Percentiles rank a stretch among this genome's conserved stretches.
These are phyloP conservation scores for Papilio xuthus DNA, from an alignment of 1,140 invertebrate species.

Conservation along the genomic window DNA sequence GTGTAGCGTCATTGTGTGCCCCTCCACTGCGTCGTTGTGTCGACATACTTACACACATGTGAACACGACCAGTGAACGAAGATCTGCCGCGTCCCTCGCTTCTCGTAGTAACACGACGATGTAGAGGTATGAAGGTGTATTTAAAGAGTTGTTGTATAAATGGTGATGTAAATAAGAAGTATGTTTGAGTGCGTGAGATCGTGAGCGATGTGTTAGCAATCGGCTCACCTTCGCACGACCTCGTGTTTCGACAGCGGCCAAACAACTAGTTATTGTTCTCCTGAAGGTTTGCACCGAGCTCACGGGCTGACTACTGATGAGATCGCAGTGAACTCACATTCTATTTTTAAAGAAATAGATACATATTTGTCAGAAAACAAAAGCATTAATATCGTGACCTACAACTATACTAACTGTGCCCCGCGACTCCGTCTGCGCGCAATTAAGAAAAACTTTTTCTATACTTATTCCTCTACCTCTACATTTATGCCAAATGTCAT, in stretches of 20 bases:
- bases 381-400: not conserved
- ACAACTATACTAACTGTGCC: not conserved
- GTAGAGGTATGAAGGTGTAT: not conserved
- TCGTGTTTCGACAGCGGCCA: constrained; percentile 73
- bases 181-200: constrained; percentile 54
- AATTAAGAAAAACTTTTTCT: too few species aligned
- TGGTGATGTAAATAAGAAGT: constrained; percentile 39
- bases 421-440: too few species aligned
- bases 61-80: constrained; percentile 40
- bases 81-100: constrained; percentile 37
- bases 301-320: constrained; percentile 76
- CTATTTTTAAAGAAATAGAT: constrained; percentile 63
- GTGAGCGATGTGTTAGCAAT: constrained; percentile 69
- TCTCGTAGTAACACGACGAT: not conserved
- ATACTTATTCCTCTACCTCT: too few species aligned
- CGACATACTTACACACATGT: constrained; percentile 14
- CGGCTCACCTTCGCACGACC: constrained; percentile 77
- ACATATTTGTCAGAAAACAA: constrained; percentile 5
- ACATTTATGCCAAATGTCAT: too few species aligned
- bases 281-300: constrained; percentile 68
- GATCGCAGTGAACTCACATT: constrained; percentile 49
- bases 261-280: constrained; percentile 74
- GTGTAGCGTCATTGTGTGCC: constrained; percentile 53
- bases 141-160: constrained; percentile 42
- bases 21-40: constrained; percentile 35